Evolutionary conservation across 2,797 vertebrate species (phyloP).

Genomic region (Coregonus suidteri): DNA sequence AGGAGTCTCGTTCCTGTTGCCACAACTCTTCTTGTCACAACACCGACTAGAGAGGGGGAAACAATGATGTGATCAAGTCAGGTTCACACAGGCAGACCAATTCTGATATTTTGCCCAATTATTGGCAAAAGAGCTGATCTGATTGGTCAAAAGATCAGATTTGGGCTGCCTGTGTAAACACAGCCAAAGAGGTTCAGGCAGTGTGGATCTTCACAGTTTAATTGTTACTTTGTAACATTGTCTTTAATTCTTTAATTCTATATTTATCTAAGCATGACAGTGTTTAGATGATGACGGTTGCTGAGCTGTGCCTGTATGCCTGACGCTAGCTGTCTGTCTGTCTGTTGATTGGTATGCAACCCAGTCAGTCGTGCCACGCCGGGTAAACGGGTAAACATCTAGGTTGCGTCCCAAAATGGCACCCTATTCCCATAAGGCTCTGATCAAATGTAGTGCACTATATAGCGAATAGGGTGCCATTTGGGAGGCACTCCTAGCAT

Average conservation of each 20-base stretch:
- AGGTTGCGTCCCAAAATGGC: background rate
- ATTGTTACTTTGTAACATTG: background rate
- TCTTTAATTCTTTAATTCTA: background rate
- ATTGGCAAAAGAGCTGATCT: too few relatives aligned
- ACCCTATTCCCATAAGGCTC: background rate
- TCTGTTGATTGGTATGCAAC: constrained; percentile 26
- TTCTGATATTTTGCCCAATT: too few relatives aligned
- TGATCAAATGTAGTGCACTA: background rate
- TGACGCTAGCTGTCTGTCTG: constrained; percentile 13
- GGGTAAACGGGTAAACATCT: constrained; percentile 47
- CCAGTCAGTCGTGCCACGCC: constrained; percentile 28
- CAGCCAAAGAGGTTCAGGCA: background rate
- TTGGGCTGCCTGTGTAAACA: too few relatives aligned
- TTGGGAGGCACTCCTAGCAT: constrained; percentile 35
- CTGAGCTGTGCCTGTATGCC: background rate
- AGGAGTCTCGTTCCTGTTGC: constrained; percentile 81
- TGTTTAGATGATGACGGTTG: background rate
- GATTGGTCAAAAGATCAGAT: too few relatives aligned
- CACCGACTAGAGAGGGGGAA: constrained; percentile 62
- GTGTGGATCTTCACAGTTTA: background rate
- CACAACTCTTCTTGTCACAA: constrained; percentile 78
- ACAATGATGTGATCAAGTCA: background rate
- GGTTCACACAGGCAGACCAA: too few relatives aligned
- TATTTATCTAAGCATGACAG: constrained; percentile 8
- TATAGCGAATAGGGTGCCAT: background rate